These are phyloP conservation scores for Poeciliopsis gracilis DNA, from an alignment of 2,797 vertebrate species.

Conservation along the genomic window DNA sequence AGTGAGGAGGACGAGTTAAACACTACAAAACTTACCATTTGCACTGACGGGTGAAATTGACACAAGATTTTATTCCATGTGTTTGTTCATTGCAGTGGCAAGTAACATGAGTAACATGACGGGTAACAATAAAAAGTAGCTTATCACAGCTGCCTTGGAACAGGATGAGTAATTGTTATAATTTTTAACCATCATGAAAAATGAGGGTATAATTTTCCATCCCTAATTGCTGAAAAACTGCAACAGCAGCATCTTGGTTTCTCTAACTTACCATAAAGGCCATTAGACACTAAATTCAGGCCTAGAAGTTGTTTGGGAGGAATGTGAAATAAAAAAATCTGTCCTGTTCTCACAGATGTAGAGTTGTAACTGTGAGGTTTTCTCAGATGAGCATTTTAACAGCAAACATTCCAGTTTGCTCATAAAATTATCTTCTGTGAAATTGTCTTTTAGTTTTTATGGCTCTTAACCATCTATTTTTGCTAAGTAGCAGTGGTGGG, in stretches of 20 bases:
- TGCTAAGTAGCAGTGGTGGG: no score
- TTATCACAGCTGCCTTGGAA: background rate
- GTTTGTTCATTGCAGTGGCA: background rate
- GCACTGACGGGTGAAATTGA: background rate
- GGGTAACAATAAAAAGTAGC: background rate
- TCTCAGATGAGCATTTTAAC: background rate
- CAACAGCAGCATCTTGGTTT: background rate
- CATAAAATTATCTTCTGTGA: background rate
- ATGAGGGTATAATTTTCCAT: background rate
- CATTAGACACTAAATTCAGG: background rate
- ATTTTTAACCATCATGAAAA: background rate
- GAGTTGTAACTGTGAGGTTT: background rate
- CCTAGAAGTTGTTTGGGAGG: background rate
- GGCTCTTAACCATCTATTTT: no score
- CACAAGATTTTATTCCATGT: background rate
- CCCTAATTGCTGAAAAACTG: background rate
- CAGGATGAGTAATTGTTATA: background rate
- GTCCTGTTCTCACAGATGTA: background rate
- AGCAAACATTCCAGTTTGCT: background rate
- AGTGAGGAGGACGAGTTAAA: background rate
- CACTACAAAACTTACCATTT: background rate
- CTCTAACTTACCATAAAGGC: background rate
- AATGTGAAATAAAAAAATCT: background rate
- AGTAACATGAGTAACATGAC: background rate
- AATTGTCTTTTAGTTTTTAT: background rate